phyloP scores from a whole-genome alignment of 2,797 vertebrate species.

The Odontamblyopus rebecca region DNA sequence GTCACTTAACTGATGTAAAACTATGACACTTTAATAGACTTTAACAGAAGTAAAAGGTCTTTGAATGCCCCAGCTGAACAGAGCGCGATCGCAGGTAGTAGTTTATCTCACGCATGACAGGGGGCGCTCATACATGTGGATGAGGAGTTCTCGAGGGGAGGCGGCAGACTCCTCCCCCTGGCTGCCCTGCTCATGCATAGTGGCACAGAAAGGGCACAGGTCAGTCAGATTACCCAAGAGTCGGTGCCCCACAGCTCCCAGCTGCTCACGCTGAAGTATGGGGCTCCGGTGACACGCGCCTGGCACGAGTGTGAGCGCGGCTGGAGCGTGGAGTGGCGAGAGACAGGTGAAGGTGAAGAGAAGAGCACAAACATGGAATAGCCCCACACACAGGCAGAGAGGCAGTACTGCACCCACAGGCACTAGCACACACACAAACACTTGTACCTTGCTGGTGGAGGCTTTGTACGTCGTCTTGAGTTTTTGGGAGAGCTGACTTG shows the following conservation, averaged over 20 bases:
- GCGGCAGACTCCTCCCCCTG: slow-evolving; percentile 52
- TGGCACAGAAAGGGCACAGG: slow-evolving; percentile 68
- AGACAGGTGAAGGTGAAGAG: slow-evolving; percentile 31
- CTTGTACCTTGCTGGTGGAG: slow-evolving; percentile 95
- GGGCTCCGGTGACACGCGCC: slow-evolving; percentile 77
- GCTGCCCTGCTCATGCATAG: slow-evolving; percentile 75
- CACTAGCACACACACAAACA: not conserved
- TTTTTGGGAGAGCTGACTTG: slow-evolving; percentile 98
- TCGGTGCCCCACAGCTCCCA: slow-evolving; percentile 87
- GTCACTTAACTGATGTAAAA: too few species aligned
- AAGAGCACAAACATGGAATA: not conserved
- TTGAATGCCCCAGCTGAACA: not conserved
- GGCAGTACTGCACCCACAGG: not conserved
- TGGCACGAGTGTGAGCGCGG: slow-evolving; percentile 78
- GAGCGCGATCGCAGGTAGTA: slow-evolving; percentile 13
- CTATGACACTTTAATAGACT: too few species aligned
- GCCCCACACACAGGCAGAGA: not conserved
- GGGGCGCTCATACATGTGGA: slow-evolving; percentile 72
- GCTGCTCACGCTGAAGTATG: slow-evolving; percentile 82
- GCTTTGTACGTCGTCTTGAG: slow-evolving; percentile 99
- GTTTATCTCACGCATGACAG: slow-evolving; percentile 50
- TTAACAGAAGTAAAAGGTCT: not conserved
- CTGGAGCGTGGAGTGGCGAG: slow-evolving; percentile 59
- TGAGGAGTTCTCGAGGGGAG: slow-evolving; percentile 71
- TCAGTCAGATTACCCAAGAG: slow-evolving; percentile 79